A percentile compares a stretch with the other conserved stretches of the same genome.
Conservation (phyloP, 2,888 invertebrate genomes). For the Pandemis cinnamomeana region DNA sequence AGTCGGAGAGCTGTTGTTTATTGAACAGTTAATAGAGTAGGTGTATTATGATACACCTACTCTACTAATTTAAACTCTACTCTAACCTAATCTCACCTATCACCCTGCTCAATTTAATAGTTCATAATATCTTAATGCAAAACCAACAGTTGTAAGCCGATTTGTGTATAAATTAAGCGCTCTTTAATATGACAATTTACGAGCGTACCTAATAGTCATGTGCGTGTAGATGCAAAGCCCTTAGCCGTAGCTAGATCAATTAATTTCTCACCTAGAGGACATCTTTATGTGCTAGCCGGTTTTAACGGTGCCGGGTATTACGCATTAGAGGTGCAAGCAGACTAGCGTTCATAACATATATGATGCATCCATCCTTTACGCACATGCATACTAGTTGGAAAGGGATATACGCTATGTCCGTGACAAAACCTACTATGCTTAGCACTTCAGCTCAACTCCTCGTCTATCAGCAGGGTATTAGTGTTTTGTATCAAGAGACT, state of each 20-base stretch:
- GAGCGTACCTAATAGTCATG: constrained; percentile 59
- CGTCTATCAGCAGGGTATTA: constrained; percentile 53
- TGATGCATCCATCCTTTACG: neutral
- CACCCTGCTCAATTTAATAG: constrained; percentile 57
- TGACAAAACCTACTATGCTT: neutral
- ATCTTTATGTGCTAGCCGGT: constrained; percentile 64
- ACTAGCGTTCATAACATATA: neutral
- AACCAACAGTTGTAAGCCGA: constrained; percentile 65
- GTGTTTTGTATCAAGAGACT: constrained; percentile 24
- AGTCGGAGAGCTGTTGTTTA: neutral
- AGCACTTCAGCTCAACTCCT: constrained; percentile 43
- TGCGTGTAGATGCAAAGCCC: constrained; percentile 52
- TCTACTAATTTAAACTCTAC: neutral
- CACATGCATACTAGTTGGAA: neutral
- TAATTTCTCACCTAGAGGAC: constrained; percentile 67
- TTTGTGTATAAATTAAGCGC: constrained; percentile 65
- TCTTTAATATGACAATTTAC: constrained; percentile 73
- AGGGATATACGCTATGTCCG: neutral
- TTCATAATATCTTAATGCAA: constrained; percentile 61
- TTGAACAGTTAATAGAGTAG: too few species aligned
- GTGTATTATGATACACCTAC: constrained; percentile 36
- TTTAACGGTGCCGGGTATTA: constrained; percentile 64
- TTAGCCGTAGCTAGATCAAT: constrained; percentile 60
- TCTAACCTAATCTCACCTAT: constrained; percentile 11
- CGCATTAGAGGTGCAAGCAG: constrained; percentile 43